Base-by-base conservation (phyloP, 2,888 invertebrate species). In the Troglohyphantes excavatus region DNA sequence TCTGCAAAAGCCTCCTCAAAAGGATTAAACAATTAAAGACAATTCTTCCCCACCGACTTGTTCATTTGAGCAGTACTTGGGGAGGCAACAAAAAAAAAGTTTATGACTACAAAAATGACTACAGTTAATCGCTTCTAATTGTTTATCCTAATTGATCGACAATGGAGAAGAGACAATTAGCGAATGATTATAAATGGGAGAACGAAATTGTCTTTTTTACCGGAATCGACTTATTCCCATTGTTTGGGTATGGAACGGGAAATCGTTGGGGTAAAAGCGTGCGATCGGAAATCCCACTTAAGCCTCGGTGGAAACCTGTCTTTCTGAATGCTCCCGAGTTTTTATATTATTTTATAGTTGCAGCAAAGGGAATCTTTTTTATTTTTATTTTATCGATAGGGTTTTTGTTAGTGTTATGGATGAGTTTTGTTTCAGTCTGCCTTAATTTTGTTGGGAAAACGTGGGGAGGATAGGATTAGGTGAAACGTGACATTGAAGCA, bases 131-230 rank as follows among this genome's bases (percentile, higher is more conserved):
- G 83, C 26, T 65, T 46, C 61, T 83, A 83, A 83, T 83, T 83
- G 73, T 83, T 72, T 33, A 63, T 33, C 39, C 73, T 83, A 83
- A 83, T 83, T 72, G 83, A 83, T 83, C 72, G 73, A 43, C 72
- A 72, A 43, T n/a, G 65, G 6, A 13, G 61, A 76, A 21, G 72
- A 65, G 63, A 83, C 83, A 83, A 83, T 83, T 83, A 83, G 65
- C 65, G 83, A 79, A 72, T 73, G 39, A 83, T 73, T 73, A 83
- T 83, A 83, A 73, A 83, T 83, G 83, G 46, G 73, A 43, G 63
- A 83, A 46, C 27, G 63, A 46, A 83, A 68, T 68, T 53, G 73
- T 26, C 27, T 29, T 83, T 82, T 82, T 81, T 81, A 27, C 7
- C 21, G 19, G 33, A 33, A 33, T 26, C 67, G 21, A 26, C 19